These are phyloP conservation scores for Hemicrepidius hirtus DNA, from an alignment of 2,888 invertebrate species.

Conservation along the genomic window DNA sequence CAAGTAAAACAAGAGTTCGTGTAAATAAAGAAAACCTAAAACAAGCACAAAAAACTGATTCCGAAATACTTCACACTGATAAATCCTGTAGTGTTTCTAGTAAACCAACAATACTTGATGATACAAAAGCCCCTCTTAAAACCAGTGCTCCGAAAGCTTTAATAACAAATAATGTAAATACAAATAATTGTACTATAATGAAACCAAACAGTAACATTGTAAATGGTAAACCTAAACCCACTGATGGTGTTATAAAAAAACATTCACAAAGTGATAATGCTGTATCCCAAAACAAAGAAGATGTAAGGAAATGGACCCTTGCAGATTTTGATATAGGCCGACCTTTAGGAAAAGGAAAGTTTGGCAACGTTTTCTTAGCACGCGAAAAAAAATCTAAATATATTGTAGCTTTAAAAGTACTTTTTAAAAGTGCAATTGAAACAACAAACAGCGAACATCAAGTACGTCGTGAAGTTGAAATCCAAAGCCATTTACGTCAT, in stretches of 20 bases:
- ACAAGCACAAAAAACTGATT: not conserved
- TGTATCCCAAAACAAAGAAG: not conserved
- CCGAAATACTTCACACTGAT: not conserved
- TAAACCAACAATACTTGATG: not conserved
- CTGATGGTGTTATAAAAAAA: not conserved
- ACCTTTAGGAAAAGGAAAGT: constrained; percentile 96
- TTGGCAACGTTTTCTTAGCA: constrained; percentile 97
- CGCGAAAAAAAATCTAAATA: constrained; percentile 91
- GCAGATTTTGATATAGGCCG: constrained; percentile 95
- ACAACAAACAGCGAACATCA: constrained; percentile 94
- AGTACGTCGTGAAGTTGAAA: constrained; percentile 96
- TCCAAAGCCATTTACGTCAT: constrained; percentile 95
- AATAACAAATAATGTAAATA: not conserved
- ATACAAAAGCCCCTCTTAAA: not conserved
- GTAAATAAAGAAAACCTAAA: constrained; percentile 36
- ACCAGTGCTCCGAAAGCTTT: not conserved
- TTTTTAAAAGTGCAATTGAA: constrained; percentile 93
- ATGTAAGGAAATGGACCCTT: constrained; percentile 78
- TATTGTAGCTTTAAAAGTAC: constrained; percentile 90
- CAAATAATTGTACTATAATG: not conserved
- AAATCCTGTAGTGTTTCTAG: not conserved
- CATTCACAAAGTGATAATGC: not conserved
- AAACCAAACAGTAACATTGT: constrained; percentile 3
- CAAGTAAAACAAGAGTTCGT: constrained; percentile 13
- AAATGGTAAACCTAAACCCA: not conserved